Base-by-base conservation (phyloP, 2,888 invertebrate species). In the Ernsta delagoae region DNA sequence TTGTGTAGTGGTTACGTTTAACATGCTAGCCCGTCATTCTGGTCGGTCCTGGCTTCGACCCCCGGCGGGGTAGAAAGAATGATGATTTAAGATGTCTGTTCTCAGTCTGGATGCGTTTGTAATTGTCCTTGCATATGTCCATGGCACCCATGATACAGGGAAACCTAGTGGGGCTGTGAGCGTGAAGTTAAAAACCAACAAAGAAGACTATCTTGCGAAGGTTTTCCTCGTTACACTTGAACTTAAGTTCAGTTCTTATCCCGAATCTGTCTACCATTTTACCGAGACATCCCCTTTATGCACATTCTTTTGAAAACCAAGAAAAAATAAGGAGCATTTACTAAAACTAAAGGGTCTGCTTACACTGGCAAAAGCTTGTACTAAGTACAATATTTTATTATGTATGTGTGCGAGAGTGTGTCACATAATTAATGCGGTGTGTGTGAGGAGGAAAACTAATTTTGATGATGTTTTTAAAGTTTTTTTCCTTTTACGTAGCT, bases 371-470 rank as follows among this genome's bases (percentile, higher is more conserved):
- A 9, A 9, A 12, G 57, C 12, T 50, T 16, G 39, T 12, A 34
- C 11, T 50, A 31, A 24, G 24, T 53, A 24, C 7, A 39, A 6
- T 41, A n/a, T 41, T 8, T 41, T 31, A 41, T 41, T 41, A 41
- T 41, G 39, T 41, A 41, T 6, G 7, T 41, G 7, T 41, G 39
- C 8, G 39, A 8, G 5, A 12, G 12, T 31, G 41, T 45, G 34
- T 56, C 31, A 16, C n/a, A 65, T 54, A 31, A 54, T 54, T 54
- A 31, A 56, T 43, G 12, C 24, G 4, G 53, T 34, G 56, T 36
- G 48, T 54, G 59, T 61, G 70, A 70, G 72, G 36, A 65, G 65
- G 65, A 65, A 65, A 59, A 65, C 16, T 24, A 48, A 16, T 7
- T 53, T 53, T 65, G 36, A 11, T 24, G 54, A 16, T 16, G 16